Conservation (phyloP, 2,888 invertebrate species). For the Apocheima hispidaria region DNA sequence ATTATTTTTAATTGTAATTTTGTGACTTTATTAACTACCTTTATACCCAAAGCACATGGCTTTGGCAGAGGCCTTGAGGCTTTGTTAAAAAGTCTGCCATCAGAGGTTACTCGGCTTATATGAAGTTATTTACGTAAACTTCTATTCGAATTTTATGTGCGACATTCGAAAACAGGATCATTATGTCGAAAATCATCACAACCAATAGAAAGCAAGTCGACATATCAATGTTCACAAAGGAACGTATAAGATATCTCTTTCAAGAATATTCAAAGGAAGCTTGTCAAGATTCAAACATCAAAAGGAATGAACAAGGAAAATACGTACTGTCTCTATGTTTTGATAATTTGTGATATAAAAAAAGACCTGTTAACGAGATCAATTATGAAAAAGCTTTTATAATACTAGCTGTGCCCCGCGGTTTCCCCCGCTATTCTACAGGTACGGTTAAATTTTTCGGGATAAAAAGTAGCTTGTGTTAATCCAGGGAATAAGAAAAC, state of each 20-base stretch:
- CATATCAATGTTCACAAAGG: slow-evolving; percentile 12
- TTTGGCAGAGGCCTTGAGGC: no score
- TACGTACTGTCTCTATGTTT: not conserved
- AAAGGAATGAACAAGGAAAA: slow-evolving; percentile 7
- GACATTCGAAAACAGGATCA: not conserved
- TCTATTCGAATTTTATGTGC: not conserved
- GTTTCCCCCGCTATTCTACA: no score
- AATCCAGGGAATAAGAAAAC: no score
- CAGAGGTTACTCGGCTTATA: no score
- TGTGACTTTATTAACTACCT: no score
- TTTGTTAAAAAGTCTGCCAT: no score
- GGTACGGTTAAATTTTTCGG: no score
- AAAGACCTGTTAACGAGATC: not conserved
- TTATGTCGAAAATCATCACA: not conserved
- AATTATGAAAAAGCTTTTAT: not conserved
- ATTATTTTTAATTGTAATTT: no score
- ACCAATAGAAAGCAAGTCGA: not conserved
- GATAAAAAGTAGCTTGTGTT: no score
- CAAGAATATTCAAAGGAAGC: slow-evolving; percentile 20
- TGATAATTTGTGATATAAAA: slow-evolving; percentile 15
- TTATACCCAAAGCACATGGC: no score
- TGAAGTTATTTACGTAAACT: no score
- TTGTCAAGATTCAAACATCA: slow-evolving; percentile 15
- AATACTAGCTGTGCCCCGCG: no score
- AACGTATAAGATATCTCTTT: not conserved